Base-by-base conservation (phyloP, 2,113 vertebrate genomes). In the Menura novaehollandiae region DNA sequence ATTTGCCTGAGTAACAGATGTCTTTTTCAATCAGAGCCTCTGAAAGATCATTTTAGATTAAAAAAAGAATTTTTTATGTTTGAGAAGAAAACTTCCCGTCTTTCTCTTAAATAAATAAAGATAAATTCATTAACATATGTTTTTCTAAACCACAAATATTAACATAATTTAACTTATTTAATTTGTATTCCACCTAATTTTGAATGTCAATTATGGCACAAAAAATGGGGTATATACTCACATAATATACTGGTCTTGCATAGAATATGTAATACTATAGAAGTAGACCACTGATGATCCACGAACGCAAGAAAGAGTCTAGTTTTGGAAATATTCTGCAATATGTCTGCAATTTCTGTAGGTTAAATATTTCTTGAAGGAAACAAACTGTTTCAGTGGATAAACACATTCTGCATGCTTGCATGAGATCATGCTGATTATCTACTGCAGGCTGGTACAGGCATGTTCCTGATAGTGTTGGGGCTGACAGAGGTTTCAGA, bases 301-400 rank as follows among this genome's bases (percentile, higher is more conserved):
- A 71, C 0, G 1, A 83, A 46, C 52, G 12, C 7, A 66, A 79
- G 55, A 33, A 80, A 75, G 26, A 81, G 1, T 52, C 17, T 86
- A 44, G 24, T 47, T 96, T 86, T 85, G 68, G 44, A 90, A 88
- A 80, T 67, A 90, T 41, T 77, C 33, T 37, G 22, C 85, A 69
- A 28, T 62, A 37, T 63, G 41, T 55, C 46, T 88, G 27, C 20
- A 32, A 3, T 74, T 89, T 56, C 41, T 81, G 63, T 63, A 41
- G 43, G n/a, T 80, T 86, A 88, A 94, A 77, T 94, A 92, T 91
- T 93, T 90, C 72, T 92, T 67, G 43, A 93, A 86, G 67, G 72
- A 93, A 92, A 30, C 46, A 93, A 79, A 73, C 18, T 66, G 16
- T 91, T 76, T 80, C 80, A 80, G 55, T 51, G 51, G 47, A 91